phyloP scores from a whole-genome alignment of 2,113 vertebrate species.

The Megalops atlanticus region DNA sequence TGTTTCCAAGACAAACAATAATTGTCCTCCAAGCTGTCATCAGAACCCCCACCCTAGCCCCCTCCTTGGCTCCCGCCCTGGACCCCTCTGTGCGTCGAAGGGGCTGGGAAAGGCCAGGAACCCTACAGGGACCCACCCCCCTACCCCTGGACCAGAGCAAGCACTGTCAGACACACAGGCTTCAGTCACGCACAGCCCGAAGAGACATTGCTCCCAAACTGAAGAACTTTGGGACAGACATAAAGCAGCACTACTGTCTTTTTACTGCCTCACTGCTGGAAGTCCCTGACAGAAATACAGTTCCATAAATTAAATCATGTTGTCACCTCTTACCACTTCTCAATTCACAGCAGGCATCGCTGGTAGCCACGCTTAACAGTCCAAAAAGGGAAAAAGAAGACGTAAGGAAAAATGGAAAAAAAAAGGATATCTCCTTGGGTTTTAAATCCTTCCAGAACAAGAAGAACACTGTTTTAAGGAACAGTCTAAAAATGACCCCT shows the following conservation, averaged over 20 bases:
- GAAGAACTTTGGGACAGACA: neutral
- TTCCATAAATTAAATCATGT: slow-evolving; percentile 8
- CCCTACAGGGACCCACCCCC: slow-evolving; percentile 5
- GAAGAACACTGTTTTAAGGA: slow-evolving; percentile 36
- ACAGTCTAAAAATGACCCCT: slow-evolving; percentile 41
- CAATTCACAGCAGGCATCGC: slow-evolving; percentile 25
- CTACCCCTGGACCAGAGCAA: neutral
- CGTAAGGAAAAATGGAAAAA: neutral
- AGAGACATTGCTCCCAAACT: slow-evolving; percentile 17
- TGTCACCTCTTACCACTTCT: slow-evolving; percentile 12
- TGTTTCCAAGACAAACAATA: slow-evolving; percentile 42
- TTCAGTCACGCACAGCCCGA: slow-evolving; percentile 9
- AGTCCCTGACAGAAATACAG: slow-evolving; percentile 12
- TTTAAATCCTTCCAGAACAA: slow-evolving; percentile 1
- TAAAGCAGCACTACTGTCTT: slow-evolving; percentile 20
- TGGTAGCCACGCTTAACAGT: neutral
- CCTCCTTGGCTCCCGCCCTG: slow-evolving; percentile 24
- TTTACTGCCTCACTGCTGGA: slow-evolving; percentile 21
- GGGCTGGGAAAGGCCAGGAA: slow-evolving; percentile 48
- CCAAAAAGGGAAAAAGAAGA: neutral
- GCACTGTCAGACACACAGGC: slow-evolving; percentile 4
- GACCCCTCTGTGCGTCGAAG: slow-evolving; percentile 24
- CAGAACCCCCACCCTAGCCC: slow-evolving; percentile 1
- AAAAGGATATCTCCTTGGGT: neutral
- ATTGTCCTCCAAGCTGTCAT: slow-evolving; percentile 43